Evolutionary conservation across 2,888 invertebrate genomes (phyloP).

Genomic region (Melinaea menophilus): DNA sequence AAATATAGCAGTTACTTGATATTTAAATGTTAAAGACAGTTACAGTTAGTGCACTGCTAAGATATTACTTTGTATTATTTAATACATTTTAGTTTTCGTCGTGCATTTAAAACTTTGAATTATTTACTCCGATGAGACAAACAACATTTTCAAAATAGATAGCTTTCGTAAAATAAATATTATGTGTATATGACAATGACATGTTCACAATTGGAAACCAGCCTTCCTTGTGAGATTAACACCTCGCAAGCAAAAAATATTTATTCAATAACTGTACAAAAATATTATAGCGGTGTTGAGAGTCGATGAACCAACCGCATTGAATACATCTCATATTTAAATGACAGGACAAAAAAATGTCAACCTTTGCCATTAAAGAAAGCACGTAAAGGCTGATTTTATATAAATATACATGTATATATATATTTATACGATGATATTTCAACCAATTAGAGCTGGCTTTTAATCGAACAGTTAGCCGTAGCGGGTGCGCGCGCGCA

Average conservation of each 20-base stretch:
- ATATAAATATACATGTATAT: not conserved
- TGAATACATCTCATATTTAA: not conserved
- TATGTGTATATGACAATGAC: not conserved
- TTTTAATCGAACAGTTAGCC: slow-evolving; percentile 68
- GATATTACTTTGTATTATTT: no score
- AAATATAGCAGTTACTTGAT: slow-evolving; percentile 26
- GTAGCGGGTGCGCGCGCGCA: slow-evolving; percentile 66
- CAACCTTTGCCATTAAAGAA: not conserved
- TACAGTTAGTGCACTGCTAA: no score
- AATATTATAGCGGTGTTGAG: slow-evolving; percentile 12
- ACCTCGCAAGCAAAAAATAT: slow-evolving; percentile 14
- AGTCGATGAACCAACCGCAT: not conserved
- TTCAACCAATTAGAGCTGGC: slow-evolving; percentile 40
- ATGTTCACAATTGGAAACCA: not conserved
- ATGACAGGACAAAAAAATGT: not conserved
- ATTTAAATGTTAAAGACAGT: no score
- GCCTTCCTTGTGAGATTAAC: slow-evolving; percentile 6
- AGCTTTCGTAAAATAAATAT: not conserved
- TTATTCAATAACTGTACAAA: slow-evolving; percentile 20
- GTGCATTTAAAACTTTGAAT: no score
- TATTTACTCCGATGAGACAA: no score
- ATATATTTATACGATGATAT: slow-evolving; percentile 41
- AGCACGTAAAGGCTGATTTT: not conserved
- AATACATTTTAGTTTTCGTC: no score
- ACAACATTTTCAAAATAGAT: not conserved